phyloP scores from a whole-genome alignment of 2,888 invertebrate genomes.

The Cremastinae sp. region DNA sequence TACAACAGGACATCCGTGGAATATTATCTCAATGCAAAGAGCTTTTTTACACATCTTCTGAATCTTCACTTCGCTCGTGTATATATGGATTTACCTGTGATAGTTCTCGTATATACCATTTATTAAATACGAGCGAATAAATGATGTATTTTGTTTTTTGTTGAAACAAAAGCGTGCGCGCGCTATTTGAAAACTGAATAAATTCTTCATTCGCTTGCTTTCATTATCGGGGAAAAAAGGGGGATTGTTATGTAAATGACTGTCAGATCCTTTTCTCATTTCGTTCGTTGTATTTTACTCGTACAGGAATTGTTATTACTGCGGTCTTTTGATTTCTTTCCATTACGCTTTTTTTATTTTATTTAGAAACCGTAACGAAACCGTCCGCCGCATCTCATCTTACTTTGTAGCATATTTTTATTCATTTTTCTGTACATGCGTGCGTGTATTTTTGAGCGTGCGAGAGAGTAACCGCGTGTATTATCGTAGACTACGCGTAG shows the following conservation, averaged over 20 bases:
- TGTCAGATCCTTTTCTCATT: too few species aligned
- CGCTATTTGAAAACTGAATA: neutral
- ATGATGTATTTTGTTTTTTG: neutral
- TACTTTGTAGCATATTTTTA: too few species aligned
- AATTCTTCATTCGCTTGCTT: too few species aligned
- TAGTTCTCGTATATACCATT: neutral
- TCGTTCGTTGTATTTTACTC: conserved; percentile 5
- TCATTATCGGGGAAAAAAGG: too few species aligned
- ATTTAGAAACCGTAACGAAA: too few species aligned
- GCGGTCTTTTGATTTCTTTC: conserved; percentile 32
- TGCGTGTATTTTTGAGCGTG: too few species aligned
- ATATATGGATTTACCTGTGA: neutral
- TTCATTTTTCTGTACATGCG: too few species aligned
- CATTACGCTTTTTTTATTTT: neutral
- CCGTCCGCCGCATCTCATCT: too few species aligned
- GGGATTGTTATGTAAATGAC: too few species aligned
- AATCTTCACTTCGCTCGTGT: conserved; percentile 4
- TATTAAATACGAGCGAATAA: conserved; percentile 1
- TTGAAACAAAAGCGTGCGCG: neutral
- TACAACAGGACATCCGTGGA: conserved; percentile 47
- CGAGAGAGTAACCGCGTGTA: too few species aligned
- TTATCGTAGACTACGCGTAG: too few species aligned
- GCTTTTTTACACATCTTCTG: conserved; percentile 21
- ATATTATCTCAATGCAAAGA: conserved; percentile 34
- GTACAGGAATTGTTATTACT: too few species aligned